Base-by-base conservation (phyloP, 2,797 vertebrate species). In the Chaetophractus vellerosus region DNA sequence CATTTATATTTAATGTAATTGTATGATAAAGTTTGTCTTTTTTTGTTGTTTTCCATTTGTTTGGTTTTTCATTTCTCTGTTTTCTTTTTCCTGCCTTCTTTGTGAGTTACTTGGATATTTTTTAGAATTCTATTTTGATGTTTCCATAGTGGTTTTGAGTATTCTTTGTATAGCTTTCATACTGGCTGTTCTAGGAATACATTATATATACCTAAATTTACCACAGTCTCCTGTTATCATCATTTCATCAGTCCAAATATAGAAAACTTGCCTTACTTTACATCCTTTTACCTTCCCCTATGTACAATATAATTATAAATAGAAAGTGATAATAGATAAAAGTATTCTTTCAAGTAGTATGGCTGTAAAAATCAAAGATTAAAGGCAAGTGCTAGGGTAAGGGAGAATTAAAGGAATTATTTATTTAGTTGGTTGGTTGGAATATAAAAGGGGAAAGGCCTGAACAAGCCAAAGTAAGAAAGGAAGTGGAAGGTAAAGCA, bases 61-160 rank as follows among this genome's bases (percentile, higher is more conserved):
- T 79, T 33, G 48, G 4, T 78, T 63, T 69, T 48, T 57, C 14
- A 36, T 50, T 55, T 55, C n/a, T 74, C 31, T 57, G 9, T 45
- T 48, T 80, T 69, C 50, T 74, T 74, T 38, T 74, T n/a, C 48
- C 55, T 91, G 26, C 21, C 5, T 59, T 87, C 21, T 76, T 76
- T 82, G 5, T 68, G 50, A 16, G 48, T 38, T 85, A 64, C 41
- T 38, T 33, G 31, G 52, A 48, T 48, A 48, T 50, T 7, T 64
- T 75, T 72, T 81, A 93, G 24, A 83, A 89, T 76, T 76, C 76
- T 21, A 52, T 74, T 83, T 64, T 24, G 61, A 50, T 76, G 45
- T 63, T 41, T 85, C 33, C 63, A 19, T 16, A 45, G 45, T 79
- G 66, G 45, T 90, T 90, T 48, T 94, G 4, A n/a, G 66, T 45